Evolutionary conservation across 2,113 vertebrate species (phyloP).

Genomic region (Onychorhynchus coronatus): DNA sequence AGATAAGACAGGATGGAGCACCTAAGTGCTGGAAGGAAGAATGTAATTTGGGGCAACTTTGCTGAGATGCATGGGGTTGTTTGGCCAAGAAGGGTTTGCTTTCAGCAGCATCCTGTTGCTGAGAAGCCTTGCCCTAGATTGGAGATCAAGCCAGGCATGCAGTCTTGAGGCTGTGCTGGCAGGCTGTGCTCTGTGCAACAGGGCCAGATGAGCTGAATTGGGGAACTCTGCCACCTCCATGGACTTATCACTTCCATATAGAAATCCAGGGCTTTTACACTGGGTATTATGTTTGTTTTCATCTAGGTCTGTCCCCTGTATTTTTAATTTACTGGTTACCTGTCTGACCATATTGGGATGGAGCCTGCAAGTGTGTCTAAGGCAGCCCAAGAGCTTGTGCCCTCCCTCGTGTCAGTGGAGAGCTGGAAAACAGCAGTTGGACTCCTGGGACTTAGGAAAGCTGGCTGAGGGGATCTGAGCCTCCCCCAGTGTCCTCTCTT

Average conservation of each 20-base stretch:
- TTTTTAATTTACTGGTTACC: background rate
- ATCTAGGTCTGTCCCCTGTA: background rate
- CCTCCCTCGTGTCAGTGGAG: fast-evolving
- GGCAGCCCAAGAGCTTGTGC: background rate
- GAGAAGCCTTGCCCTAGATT: background rate
- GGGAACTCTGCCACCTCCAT: background rate
- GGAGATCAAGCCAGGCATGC: background rate
- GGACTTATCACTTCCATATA: background rate
- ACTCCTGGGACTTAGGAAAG: background rate
- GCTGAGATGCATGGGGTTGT: background rate
- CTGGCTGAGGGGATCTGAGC: background rate
- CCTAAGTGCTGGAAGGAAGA: background rate
- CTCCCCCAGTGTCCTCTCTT: background rate
- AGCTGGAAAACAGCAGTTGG: background rate
- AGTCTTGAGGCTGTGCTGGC: background rate
- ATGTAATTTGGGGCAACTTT: background rate
- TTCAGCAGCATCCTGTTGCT: fast-evolving
- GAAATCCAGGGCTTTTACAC: fast-evolving
- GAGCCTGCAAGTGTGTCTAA: background rate
- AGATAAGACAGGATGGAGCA: background rate
- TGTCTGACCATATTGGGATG: background rate
- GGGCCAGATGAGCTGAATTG: background rate
- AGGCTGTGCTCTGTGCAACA: background rate
- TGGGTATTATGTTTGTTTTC: background rate
- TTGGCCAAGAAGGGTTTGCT: background rate